These are phyloP conservation scores for Maccullochella peelii DNA, from an alignment of 2,113 vertebrate species.

Conservation along the genomic window DNA sequence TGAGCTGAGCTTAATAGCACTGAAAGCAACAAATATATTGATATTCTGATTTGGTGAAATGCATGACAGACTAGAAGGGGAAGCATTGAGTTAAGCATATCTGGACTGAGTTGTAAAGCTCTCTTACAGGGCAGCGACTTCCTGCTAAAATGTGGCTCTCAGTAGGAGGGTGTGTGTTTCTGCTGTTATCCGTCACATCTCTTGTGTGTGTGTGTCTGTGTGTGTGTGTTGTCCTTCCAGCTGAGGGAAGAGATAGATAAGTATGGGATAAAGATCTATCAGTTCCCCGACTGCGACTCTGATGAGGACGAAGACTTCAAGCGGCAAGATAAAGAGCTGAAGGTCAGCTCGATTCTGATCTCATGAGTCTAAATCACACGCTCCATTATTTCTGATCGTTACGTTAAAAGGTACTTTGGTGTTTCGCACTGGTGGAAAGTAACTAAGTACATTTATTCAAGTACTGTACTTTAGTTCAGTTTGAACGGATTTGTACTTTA, in stretches of 20 bases:
- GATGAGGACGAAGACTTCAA: constrained; percentile 83
- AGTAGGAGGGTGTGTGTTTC: constrained; percentile 7
- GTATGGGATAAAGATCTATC: constrained; percentile 80
- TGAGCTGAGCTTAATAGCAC: background rate
- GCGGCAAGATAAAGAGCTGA: constrained; percentile 79
- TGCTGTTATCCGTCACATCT: background rate
- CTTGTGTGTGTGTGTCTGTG: background rate
- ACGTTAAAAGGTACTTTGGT: too few species aligned
- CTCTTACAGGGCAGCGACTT: constrained; percentile 18
- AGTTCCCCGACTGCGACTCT: constrained; percentile 81
- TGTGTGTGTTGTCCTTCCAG: constrained; percentile 49
- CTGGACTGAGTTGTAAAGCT: too few species aligned
- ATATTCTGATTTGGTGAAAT: background rate
- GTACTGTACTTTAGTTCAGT: too few species aligned
- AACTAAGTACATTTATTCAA: too few species aligned
- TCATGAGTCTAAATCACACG: background rate
- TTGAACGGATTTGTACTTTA: too few species aligned
- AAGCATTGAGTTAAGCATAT: background rate
- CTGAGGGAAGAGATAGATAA: constrained; percentile 81
- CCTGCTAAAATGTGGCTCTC: background rate
- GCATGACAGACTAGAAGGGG: too few species aligned
- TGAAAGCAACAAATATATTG: background rate
- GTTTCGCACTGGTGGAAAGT: too few species aligned
- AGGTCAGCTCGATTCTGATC: constrained; percentile 57
- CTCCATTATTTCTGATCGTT: background rate